Evolutionary conservation across 30 jellyfish, hydroid and myxozoan species (phyloP).

Genomic region (Aurelia sp.): DNA sequence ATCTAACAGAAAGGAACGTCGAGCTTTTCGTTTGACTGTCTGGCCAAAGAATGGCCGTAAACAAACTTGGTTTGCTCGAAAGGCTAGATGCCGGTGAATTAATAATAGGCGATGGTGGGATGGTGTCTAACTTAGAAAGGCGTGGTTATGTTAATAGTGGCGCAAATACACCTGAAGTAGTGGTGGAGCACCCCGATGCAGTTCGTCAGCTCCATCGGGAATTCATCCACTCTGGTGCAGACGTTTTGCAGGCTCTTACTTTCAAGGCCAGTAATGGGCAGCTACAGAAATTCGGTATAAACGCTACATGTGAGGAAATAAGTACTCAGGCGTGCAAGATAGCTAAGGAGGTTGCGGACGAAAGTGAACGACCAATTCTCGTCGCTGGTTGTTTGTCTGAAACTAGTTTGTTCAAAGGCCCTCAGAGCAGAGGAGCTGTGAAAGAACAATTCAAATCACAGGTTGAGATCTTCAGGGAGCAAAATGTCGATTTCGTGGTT

Average conservation of each 20-base stretch:
- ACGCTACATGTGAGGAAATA: constrained; percentile 49
- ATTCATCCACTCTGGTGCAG: constrained; percentile 59
- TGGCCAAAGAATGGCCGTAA: too few relatives aligned
- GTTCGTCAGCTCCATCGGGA: constrained; percentile 67
- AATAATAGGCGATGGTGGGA: constrained; percentile 91
- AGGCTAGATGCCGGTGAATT: constrained; percentile 87
- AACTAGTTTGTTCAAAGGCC: constrained; percentile 25
- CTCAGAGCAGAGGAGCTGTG: constrained; percentile 28
- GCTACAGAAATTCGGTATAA: not conserved
- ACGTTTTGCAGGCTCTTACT: constrained; percentile 59
- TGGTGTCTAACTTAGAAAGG: constrained; percentile 62
- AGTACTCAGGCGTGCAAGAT: constrained; percentile 61
- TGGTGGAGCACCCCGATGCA: constrained; percentile 83
- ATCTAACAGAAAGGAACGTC: too few relatives aligned
- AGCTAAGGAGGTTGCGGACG: constrained; percentile 77
- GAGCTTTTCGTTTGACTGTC: too few relatives aligned
- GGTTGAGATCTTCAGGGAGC: constrained; percentile 18
- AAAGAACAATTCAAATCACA: constrained; percentile 34
- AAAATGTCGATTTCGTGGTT: constrained; percentile 62
- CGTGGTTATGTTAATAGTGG: constrained; percentile 90
- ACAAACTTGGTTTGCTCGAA: constrained; percentile 14
- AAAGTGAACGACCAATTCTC: constrained; percentile 22
- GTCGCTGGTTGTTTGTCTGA: constrained; percentile 69
- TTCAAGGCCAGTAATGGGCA: constrained; percentile 20
- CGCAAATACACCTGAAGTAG: constrained; percentile 83